Percentiles rank a stretch among this genome's conserved stretches.
Evolutionary conservation across 2,113 vertebrate genomes (phyloP).

Genomic region (Oenanthe melanoleuca): DNA sequence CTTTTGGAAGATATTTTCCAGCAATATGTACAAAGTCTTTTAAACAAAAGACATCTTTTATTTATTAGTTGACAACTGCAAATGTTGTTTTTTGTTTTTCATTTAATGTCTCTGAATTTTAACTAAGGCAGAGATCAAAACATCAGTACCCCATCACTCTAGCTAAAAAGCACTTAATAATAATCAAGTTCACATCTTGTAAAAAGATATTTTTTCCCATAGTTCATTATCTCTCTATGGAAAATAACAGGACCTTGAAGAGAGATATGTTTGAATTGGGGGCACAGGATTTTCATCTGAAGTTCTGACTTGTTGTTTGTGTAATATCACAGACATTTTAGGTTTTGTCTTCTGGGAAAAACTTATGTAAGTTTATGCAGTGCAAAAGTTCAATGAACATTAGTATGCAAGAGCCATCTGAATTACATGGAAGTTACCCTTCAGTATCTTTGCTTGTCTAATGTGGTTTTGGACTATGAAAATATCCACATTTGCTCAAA

Average conservation of each 20-base stretch:
- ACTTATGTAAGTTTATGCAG: background rate
- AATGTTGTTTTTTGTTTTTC: slow-evolving; percentile 10
- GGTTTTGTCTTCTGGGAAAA: background rate
- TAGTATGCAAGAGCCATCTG: background rate
- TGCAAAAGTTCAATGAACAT: background rate
- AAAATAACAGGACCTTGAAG: background rate
- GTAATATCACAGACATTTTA: background rate
- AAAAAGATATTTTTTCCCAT: background rate
- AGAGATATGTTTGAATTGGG: background rate
- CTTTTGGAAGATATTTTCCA: background rate
- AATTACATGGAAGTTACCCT: background rate
- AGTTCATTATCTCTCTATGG: background rate
- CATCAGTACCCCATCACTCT: background rate
- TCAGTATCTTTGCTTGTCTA: background rate
- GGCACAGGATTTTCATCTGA: background rate
- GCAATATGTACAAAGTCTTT: background rate
- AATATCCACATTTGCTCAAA: background rate
- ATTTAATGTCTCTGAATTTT: slow-evolving; percentile 22
- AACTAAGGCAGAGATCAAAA: slow-evolving; percentile 34
- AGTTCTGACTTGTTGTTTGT: background rate
- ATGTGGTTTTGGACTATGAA: background rate
- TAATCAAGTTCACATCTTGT: background rate
- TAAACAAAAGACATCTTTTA: background rate
- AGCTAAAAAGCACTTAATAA: slow-evolving; percentile 15
- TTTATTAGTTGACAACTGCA: background rate